These are phyloP conservation scores for Neoscelio sp. DNA, from an alignment of 2,888 invertebrate species.

Conservation along the genomic window DNA sequence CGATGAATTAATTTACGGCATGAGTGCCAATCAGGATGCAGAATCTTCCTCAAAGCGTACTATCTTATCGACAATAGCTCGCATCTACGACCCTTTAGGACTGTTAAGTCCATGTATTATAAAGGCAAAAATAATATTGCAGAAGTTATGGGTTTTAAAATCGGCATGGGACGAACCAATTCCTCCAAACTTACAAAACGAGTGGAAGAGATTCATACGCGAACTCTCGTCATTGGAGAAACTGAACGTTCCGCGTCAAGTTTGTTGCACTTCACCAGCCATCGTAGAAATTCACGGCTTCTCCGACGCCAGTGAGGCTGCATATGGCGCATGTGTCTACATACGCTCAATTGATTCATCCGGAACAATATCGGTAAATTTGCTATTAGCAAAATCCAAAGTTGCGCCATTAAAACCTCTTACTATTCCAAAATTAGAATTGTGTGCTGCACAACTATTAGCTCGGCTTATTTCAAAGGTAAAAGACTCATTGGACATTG, in stretches of 20 bases:
- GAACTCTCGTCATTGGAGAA: conserved; percentile 46
- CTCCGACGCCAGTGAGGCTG: conserved; percentile 34
- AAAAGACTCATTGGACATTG: conserved; percentile 20
- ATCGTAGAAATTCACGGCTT: conserved; percentile 29
- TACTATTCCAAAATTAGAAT: conserved; percentile 20
- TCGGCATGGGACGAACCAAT: conserved; percentile 21
- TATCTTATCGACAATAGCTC: conserved; percentile 17
- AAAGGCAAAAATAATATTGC: conserved; percentile 22
- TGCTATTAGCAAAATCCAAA: conserved; percentile 54
- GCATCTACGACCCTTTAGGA: conserved; percentile 34
- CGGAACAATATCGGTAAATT: neutral
- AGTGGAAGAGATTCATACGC: conserved; percentile 49
- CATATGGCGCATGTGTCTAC: conserved; percentile 40
- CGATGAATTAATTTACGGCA: conserved; percentile 4
- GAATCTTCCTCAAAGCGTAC: conserved; percentile 1
- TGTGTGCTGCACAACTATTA: conserved; percentile 14
- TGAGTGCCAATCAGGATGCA: neutral
- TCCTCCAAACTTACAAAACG: conserved; percentile 16
- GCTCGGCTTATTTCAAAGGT: conserved; percentile 9
- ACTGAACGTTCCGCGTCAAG: conserved; percentile 52
- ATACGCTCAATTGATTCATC: conserved; percentile 12
- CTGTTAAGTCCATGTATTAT: conserved; percentile 24
- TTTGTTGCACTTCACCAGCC: conserved; percentile 2
- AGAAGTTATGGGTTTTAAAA: conserved; percentile 31
- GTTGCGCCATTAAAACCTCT: conserved; percentile 52